These are phyloP conservation scores for Agonopterix subpropinquella DNA, from an alignment of 2,888 invertebrate species.

Conservation along the genomic window DNA sequence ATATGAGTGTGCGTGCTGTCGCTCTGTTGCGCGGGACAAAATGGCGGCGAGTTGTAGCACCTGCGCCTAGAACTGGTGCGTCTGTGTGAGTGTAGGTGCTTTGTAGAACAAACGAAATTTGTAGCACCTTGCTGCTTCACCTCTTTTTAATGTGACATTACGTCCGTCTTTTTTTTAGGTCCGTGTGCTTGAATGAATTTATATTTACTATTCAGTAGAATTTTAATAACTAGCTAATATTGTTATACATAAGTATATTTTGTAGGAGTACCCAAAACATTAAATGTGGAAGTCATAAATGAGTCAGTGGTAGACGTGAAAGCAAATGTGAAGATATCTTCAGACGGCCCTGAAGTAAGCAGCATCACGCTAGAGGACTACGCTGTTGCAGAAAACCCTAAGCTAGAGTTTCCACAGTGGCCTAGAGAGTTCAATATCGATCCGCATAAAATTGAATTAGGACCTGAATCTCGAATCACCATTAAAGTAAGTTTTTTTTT, in stretches of 20 bases:
- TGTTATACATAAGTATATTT: not conserved
- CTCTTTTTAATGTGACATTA: too few species aligned
- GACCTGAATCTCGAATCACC: conserved; percentile 53
- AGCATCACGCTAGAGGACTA: conserved; percentile 65
- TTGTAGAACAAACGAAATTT: too few species aligned
- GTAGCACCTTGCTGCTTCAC: too few species aligned
- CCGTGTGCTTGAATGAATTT: too few species aligned
- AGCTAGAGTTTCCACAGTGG: conserved; percentile 54
- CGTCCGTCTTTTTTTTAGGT: too few species aligned
- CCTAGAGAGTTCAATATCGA: conserved; percentile 73
- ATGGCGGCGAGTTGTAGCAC: too few species aligned
- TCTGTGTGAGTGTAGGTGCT: too few species aligned
- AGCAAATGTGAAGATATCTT: conserved; percentile 61
- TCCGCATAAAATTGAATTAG: conserved; percentile 62
- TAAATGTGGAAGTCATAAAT: conserved; percentile 68
- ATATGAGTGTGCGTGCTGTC: too few species aligned
- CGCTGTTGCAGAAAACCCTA: conserved; percentile 44
- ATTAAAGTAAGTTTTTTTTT: conserved; percentile 44
- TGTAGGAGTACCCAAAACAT: conserved; percentile 64
- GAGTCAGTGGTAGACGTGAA: conserved; percentile 72
- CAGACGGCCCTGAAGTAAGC: conserved; percentile 73
- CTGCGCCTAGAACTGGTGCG: too few species aligned
- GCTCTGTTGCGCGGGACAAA: too few species aligned
- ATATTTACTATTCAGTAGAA: too few species aligned
- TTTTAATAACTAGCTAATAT: too few species aligned